Base-by-base conservation (phyloP, 2,113 vertebrate genomes). In the Mola mola region DNA sequence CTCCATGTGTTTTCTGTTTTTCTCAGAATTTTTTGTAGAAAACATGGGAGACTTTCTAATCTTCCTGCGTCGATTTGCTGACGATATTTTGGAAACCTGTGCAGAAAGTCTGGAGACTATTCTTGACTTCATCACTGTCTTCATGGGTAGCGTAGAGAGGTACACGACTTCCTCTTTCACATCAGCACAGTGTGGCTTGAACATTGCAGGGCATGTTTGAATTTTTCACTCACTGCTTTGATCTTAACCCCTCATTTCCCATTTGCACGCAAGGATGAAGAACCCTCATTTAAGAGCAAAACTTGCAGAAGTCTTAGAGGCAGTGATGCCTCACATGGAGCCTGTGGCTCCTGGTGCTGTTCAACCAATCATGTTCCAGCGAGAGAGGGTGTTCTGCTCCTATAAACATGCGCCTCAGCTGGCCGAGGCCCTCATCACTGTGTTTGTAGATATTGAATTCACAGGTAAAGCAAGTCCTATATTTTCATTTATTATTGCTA, bases 401-500 rank as follows among this genome's bases (percentile, higher is more conserved):
- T 99, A 96, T 68, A 87, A 55, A 4, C 75, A 96, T 0, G 96
- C 96, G 2, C 69, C 95, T 28, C 93, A 93, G 5, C 92, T 99
- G 41, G 96, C 98, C 0, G 96, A 98, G 83, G 95, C 97, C 0
- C 94, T 99, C 19, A 97, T 99, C 89, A 92, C 93, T 58, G 98
- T 99, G 80, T 99, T 99, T 57, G 97, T 99, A 76, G 97, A 99
- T 76, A 99, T 99, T 1, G 97, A 99, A 79, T 99, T 99, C 52
- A 99, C 97, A 0, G 97, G 97, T 99, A 69, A 82, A 72, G 7
- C 1, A 15, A 12, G n/a, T n/a, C n/a, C n/a, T n/a, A n/a, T n/a
- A n/a, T n/a, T n/a, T n/a, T n/a, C n/a, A n/a, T n/a, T n/a, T n/a
- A n/a, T n/a, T n/a, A n/a, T n/a, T n/a, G n/a, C n/a, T n/a, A n/a